Evolutionary conservation across 2,113 vertebrate genomes (phyloP), one percentile per base, ranked within the genome.

Genomic region (Rynchops niger): DNA sequence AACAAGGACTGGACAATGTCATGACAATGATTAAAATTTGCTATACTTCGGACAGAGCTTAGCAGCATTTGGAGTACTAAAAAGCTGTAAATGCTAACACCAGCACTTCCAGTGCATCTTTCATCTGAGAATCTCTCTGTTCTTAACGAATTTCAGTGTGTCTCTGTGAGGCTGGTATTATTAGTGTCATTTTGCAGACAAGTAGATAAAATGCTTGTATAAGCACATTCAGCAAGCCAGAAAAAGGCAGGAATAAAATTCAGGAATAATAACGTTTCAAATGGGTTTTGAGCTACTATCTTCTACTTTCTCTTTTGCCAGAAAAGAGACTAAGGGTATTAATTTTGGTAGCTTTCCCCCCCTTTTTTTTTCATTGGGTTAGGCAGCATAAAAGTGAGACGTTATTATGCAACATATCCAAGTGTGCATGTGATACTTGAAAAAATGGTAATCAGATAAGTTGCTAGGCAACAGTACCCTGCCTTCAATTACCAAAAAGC

Each of bases 381-480:
- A 90, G 49, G 70, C 71, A 93, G 74, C 71, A 87, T 94, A 50
- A 59, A 94, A 97, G 82, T 26, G 40, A 97, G 81, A 94, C n/a
- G 29, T 95, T 91, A 95, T 96, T 97, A 96, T 93, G 93, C 89
- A 95, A 96, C 63, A 70, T 94, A 93, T 93, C 93, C 58, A 93
- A 96, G 50, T 81, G 45, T 97, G 66, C 95, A 85, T 96, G 96
- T 97, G 97, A 95, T 93, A 71, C 71, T 93, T 96, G 96, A 88
- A 95, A 95, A 97, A 96, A 97, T 96, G 96, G 92, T 98, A 98
- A 96, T 97, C 97, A 96, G 91, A 96, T 95, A 92, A 97, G 83
- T 97, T 97, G 95, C 96, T 95, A 96, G 81, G 96, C 96, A 96
- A 97, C 95, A 61, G 90, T 79, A 91, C 55, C 88, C 85, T 97